Percentiles rank a stretch among this genome's conserved stretches.
Conservation (phyloP, 2,888 invertebrate species). For the Euplexia lucipara region DNA sequence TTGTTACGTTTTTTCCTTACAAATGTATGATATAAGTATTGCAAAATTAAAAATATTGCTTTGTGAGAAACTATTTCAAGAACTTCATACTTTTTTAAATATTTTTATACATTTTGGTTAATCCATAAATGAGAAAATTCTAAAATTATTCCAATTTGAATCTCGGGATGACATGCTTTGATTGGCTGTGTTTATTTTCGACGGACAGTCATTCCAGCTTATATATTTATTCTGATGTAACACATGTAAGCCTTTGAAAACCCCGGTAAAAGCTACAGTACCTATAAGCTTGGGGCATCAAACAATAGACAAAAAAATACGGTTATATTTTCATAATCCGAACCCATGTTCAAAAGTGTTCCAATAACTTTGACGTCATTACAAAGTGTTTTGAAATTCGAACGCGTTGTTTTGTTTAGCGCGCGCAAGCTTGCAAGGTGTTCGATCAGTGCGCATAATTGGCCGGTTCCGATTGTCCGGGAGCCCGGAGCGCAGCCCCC, state of each 20-base stretch:
- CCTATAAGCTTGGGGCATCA: neutral
- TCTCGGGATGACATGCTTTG: neutral
- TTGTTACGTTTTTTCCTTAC: neutral
- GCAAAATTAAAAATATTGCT: conserved; percentile 1
- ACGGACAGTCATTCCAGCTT: neutral
- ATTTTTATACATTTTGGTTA: neutral
- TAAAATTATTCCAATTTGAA: neutral
- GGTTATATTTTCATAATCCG: neutral
- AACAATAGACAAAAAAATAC: neutral
- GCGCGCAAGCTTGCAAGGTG: conserved; percentile 80
- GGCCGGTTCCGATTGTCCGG: conserved; percentile 82
- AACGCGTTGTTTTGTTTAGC: conserved; percentile 58
- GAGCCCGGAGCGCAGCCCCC: conserved; percentile 60
- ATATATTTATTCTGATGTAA: neutral
- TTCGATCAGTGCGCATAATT: conserved; percentile 83
- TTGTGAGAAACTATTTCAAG: conserved; percentile 3
- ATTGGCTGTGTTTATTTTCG: neutral
- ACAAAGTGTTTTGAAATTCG: conserved; percentile 31
- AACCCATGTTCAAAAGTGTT: conserved; percentile 12
- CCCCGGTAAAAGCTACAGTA: neutral
- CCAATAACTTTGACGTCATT: conserved; percentile 20
- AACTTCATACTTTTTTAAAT: neutral
- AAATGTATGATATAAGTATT: conserved; percentile 26
- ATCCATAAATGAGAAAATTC: neutral
- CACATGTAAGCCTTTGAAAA: neutral